Percentiles rank a stretch among this genome's conserved stretches.
Evolutionary conservation across 1,140 invertebrate species (phyloP).

Genomic region (Lerema accius): DNA sequence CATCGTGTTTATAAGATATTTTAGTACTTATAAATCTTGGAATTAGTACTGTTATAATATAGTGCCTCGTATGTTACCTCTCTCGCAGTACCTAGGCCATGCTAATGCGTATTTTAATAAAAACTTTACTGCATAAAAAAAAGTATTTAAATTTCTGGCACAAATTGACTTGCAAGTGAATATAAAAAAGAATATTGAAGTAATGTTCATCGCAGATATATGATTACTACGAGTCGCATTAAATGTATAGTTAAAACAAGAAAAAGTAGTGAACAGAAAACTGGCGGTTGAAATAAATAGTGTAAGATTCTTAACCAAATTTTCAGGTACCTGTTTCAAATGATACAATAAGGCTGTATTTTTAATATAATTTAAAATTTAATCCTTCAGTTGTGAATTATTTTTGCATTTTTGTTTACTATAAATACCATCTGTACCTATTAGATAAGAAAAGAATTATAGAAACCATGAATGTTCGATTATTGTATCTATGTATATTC

Average conservation of each 20-base stretch:
- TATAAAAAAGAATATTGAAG: neutral
- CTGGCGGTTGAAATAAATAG: constrained; percentile 8
- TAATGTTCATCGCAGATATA: neutral
- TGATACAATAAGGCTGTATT: constrained; percentile 29
- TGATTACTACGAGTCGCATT: too few relatives aligned
- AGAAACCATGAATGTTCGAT: constrained; percentile 5
- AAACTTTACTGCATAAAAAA: constrained; percentile 4
- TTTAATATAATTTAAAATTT: constrained; percentile 16
- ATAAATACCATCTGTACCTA: constrained; percentile 18
- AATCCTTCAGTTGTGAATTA: neutral
- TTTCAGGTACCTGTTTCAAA: constrained; percentile 32
- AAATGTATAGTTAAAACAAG: neutral
- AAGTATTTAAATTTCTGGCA: constrained; percentile 15
- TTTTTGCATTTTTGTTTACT: constrained; percentile 8
- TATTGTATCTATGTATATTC: constrained; percentile 41
- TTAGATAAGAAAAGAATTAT: constrained; percentile 15
- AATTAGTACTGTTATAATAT: constrained; percentile 5
- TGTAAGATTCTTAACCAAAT: constrained; percentile 20
- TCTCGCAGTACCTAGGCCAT: neutral
- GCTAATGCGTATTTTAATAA: constrained; percentile 23
- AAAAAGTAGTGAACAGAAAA: constrained; percentile 2
- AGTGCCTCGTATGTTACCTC: neutral
- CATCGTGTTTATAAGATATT: neutral
- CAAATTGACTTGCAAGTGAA: neutral
- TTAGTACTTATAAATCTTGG: neutral